phyloP scores from a whole-genome alignment of 2,113 vertebrate genomes.

The Tretioscincus oriximinensis region DNA sequence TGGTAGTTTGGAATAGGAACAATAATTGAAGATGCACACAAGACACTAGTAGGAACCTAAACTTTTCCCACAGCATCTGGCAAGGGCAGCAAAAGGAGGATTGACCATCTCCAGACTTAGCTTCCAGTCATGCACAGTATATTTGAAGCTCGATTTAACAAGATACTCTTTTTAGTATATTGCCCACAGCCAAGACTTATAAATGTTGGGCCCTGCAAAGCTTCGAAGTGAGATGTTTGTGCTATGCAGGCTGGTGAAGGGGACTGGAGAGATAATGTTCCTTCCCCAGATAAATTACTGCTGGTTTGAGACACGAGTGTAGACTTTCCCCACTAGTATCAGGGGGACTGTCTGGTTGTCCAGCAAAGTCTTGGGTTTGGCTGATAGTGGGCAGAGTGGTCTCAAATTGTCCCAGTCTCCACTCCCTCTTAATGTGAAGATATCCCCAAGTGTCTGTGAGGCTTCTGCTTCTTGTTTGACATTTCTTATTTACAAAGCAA shows the following conservation, averaged over 20 bases:
- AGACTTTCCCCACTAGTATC: slow-evolving; percentile 55
- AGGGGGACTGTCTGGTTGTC: slow-evolving; percentile 41
- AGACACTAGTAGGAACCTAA: too few relatives aligned
- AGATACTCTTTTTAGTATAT: neutral
- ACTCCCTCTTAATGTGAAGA: slow-evolving; percentile 50
- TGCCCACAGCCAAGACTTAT: neutral
- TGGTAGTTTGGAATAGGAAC: too few relatives aligned
- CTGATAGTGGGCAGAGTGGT: slow-evolving; percentile 35
- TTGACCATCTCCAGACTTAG: neutral
- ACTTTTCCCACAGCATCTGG: too few relatives aligned
- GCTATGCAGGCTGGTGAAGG: neutral
- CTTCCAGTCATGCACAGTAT: neutral
- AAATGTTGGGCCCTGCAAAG: neutral
- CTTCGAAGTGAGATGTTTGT: neutral
- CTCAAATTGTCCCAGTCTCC: slow-evolving; percentile 49
- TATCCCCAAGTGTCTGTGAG: slow-evolving; percentile 70
- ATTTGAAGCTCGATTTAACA: neutral
- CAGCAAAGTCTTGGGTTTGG: slow-evolving; percentile 45
- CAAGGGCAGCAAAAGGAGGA: too few relatives aligned
- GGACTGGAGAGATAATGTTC: slow-evolving; percentile 33
- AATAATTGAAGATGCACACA: too few relatives aligned
- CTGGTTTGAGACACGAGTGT: slow-evolving; percentile 42
- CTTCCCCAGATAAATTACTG: slow-evolving; percentile 55
- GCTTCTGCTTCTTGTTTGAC: slow-evolving; percentile 79
- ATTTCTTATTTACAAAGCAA: slow-evolving; percentile 83